Percentiles rank a stretch among this genome's conserved stretches.
Conservation (phyloP, 2,888 invertebrate genomes). For the Ptychoptera albimana region DNA sequence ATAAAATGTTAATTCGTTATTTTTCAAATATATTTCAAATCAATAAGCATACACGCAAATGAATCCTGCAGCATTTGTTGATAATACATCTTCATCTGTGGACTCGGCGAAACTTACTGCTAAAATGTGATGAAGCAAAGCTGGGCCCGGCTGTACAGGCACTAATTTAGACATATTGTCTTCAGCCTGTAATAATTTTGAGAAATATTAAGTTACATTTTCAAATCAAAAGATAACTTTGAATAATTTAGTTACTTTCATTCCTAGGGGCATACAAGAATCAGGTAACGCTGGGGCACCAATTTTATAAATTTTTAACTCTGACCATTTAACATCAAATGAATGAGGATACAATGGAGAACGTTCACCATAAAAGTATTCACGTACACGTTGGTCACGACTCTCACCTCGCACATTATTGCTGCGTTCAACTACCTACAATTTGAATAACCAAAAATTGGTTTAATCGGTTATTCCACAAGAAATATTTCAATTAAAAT, state of each 20-base stretch:
- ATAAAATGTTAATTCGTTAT: conserved; percentile 1
- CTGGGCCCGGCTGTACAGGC: conserved; percentile 54
- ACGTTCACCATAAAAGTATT: conserved; percentile 87
- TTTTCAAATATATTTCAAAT: conserved; percentile 1
- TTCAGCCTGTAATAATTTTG: no score
- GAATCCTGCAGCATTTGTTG: conserved; percentile 78
- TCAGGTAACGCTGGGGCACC: conserved; percentile 87
- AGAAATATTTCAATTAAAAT: no score
- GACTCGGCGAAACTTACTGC: conserved; percentile 76
- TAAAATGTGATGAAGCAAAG: conserved; percentile 73
- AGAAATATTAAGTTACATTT: conserved; percentile 16
- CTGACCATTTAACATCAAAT: conserved; percentile 82
- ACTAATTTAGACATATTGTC: conserved; percentile 86
- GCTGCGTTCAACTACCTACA: conserved; percentile 78
- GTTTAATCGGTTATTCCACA: conserved; percentile 5
- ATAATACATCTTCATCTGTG: conserved; percentile 70
- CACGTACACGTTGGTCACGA: conserved; percentile 66
- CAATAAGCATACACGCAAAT: conserved; percentile 80
- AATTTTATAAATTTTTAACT: conserved; percentile 84
- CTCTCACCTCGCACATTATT: conserved; percentile 52
- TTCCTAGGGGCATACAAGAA: conserved; percentile 92
- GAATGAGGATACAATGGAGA: conserved; percentile 83
- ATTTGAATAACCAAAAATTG: conserved; percentile 5
- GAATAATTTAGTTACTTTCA: conserved; percentile 40
- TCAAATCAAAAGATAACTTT: not conserved